Evolutionary conservation across 2,797 vertebrate genomes (phyloP).

Genomic region (Phataginus tetradactyla): DNA sequence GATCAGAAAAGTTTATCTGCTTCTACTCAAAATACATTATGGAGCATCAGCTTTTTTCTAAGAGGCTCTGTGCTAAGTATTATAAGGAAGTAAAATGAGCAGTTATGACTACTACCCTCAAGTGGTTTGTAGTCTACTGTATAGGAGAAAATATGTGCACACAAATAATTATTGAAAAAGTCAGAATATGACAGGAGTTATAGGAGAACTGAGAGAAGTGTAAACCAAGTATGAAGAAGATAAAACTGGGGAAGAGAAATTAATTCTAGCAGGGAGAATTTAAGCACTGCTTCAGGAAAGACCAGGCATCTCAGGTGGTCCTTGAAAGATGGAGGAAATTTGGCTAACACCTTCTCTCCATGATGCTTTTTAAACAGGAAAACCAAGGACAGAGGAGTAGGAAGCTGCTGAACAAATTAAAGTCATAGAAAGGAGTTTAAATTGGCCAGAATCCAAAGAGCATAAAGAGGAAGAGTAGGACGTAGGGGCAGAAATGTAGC

Average conservation of each 20-base stretch:
- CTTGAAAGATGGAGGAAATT: constrained; percentile 33
- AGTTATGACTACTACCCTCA: not conserved
- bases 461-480: not conserved
- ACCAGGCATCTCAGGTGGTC: not conserved
- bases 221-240: constrained; percentile 10
- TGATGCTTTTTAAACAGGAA: constrained; percentile 41
- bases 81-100: constrained; percentile 13
- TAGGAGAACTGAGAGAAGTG: not conserved
- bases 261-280: not conserved
- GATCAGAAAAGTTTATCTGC: not conserved
- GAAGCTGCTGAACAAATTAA: constrained; percentile 62
- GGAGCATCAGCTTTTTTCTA: not conserved
- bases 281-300: not conserved
- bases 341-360: constrained; percentile 17
- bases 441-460: constrained; percentile 42
- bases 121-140: not conserved
- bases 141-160: not conserved
- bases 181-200: not conserved
- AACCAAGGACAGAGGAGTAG: constrained; percentile 38
- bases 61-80: not conserved
- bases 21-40: not conserved
- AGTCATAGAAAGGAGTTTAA: constrained; percentile 43
- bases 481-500: not conserved
- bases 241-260: constrained; percentile 19
- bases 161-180: not conserved